Evolutionary conservation across 2,888 invertebrate genomes (phyloP).

Genomic region (Mechanitis messenoides): DNA sequence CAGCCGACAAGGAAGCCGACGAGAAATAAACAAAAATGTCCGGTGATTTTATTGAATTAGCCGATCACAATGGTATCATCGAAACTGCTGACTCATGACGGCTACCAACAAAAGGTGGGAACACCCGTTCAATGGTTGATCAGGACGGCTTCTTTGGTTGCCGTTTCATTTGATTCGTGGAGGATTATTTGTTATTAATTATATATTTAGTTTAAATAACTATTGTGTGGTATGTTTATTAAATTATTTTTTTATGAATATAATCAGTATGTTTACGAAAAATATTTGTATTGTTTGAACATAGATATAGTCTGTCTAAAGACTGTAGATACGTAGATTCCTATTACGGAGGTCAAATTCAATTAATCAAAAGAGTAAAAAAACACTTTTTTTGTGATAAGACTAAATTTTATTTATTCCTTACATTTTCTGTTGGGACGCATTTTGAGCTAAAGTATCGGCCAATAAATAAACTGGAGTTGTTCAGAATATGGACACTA

Average conservation of each 20-base stretch:
- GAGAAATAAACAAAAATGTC: slow-evolving; percentile 70
- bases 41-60: slow-evolving; percentile 76
- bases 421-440: too few species aligned
- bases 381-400: too few species aligned
- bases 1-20: slow-evolving; percentile 66
- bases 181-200: slow-evolving; percentile 6
- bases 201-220: neutral
- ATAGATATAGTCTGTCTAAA: too few species aligned
- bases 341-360: too few species aligned
- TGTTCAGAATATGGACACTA: too few species aligned
- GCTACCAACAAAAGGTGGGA: slow-evolving; percentile 72
- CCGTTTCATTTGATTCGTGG: slow-evolving; percentile 33
- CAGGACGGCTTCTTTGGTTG: slow-evolving; percentile 55
- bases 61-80: slow-evolving; percentile 65
- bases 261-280: neutral
- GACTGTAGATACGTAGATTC: neutral
- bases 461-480: too few species aligned
- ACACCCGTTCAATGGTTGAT: slow-evolving; percentile 70
- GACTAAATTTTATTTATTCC: too few species aligned
- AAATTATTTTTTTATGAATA: neutral
- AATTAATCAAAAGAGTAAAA: too few species aligned
- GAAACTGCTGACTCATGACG: slow-evolving; percentile 60
- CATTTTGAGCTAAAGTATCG: too few species aligned
- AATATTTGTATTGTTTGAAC: too few species aligned
- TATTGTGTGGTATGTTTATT: neutral